A percentile compares a stretch with the other conserved stretches of the same genome.
phyloP scores from a whole-genome alignment of 2,113 vertebrate species.

The Lophochroa leadbeateri region DNA sequence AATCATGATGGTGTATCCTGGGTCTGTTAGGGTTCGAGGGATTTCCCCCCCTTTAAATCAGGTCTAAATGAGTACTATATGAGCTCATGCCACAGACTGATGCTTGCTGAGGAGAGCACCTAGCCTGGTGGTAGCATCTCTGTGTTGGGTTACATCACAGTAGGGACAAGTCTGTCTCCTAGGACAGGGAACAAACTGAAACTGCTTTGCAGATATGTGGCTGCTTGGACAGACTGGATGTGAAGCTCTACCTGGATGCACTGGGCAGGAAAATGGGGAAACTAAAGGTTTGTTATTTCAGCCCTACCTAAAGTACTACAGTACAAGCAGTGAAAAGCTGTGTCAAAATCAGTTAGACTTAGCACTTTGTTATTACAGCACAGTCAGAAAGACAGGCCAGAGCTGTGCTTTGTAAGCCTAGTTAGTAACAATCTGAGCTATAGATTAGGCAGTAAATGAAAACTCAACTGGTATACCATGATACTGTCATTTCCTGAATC shows the following conservation, averaged over 20 bases:
- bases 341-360: neutral
- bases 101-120: neutral
- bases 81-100: neutral
- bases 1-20: rapidly evolving
- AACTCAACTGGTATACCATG: neutral
- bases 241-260: neutral
- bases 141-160: neutral
- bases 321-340: neutral
- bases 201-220: neutral
- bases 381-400: neutral
- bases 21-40: rapidly evolving
- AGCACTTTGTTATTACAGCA: neutral
- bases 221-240: neutral
- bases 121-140: rapidly evolving
- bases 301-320: neutral
- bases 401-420: neutral
- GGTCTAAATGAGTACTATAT: neutral
- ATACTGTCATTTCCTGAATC: neutral
- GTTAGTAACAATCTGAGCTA: neutral
- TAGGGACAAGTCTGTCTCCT: neutral
- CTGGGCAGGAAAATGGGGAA: neutral
- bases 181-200: neutral
- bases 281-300: neutral
- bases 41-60: neutral
- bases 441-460: slow-evolving; percentile 19